phyloP scores from a whole-genome alignment of 2,113 vertebrate species.

The Phylloscopus trochiloides region DNA sequence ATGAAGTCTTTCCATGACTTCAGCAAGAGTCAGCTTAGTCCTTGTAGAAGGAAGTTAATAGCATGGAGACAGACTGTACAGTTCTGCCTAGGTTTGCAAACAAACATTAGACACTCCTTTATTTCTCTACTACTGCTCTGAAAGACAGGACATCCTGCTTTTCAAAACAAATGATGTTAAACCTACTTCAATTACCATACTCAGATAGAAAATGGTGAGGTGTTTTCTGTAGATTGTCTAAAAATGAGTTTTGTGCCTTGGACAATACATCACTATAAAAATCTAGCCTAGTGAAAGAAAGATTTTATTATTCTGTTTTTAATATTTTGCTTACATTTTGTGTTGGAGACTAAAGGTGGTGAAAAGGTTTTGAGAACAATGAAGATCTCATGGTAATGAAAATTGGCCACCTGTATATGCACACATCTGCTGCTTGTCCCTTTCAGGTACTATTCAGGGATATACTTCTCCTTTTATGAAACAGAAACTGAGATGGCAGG shows the following conservation, averaged over 20 bases:
- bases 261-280: background rate
- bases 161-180: background rate
- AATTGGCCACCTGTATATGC: background rate
- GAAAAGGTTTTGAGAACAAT: background rate
- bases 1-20: background rate
- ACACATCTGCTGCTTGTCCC: background rate
- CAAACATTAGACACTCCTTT: background rate
- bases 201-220: background rate
- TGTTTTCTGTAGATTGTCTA: background rate
- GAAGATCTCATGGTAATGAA: background rate
- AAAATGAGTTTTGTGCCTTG: background rate
- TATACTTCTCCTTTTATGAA: background rate
- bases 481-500: background rate
- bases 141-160: slow-evolving; percentile 36
- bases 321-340: background rate
- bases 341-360: background rate
- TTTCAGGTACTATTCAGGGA: background rate
- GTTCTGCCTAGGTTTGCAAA: slow-evolving; percentile 14
- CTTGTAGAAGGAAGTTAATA: background rate
- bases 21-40: background rate
- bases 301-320: background rate
- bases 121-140: background rate
- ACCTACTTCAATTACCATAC: background rate
- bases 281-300: background rate
- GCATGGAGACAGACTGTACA: background rate